Conservation (phyloP, 1,140 invertebrate genomes). For the Tenebrio molitor region DNA sequence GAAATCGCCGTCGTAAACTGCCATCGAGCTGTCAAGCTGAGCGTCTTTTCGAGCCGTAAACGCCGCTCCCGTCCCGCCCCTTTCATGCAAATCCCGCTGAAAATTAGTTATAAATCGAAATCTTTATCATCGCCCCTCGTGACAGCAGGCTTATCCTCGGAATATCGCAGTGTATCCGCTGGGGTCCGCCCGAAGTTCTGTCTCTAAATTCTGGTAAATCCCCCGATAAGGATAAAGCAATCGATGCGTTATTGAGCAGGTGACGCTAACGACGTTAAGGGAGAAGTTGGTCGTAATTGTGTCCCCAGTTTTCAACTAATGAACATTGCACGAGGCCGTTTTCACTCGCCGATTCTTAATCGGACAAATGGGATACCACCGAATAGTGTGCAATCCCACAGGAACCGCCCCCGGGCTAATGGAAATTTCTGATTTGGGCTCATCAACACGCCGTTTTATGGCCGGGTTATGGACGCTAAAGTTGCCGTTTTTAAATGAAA, state of each 20-base stretch:
- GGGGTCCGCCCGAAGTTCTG: conserved; percentile 4
- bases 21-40: too few relatives aligned
- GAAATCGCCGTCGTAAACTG: too few relatives aligned
- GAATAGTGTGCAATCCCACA: neutral
- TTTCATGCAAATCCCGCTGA: neutral
- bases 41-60: too few relatives aligned
- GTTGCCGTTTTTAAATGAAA: too few relatives aligned
- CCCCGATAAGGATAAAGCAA: conserved; percentile 31
- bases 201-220: conserved; percentile 28
- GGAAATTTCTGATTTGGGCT: conserved; percentile 5
- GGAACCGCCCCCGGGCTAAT: conserved; percentile 1
- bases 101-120: neutral
- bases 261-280: conserved; percentile 35
- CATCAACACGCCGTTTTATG: neutral
- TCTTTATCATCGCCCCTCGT: conserved; percentile 4
- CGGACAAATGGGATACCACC: conserved; percentile 17
- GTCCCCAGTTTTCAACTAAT: conserved; percentile 21
- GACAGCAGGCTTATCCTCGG: conserved; percentile 9
- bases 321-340: conserved; percentile 22
- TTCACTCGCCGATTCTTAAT: neutral
- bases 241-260: conserved; percentile 37
- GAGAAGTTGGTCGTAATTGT: conserved; percentile 32
- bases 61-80: too few relatives aligned
- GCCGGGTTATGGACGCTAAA: neutral
- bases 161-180: conserved; percentile 1